Conservation (phyloP, 53 echinoderm and acorn worm genomes). For the Hippasteria phrygiana region DNA sequence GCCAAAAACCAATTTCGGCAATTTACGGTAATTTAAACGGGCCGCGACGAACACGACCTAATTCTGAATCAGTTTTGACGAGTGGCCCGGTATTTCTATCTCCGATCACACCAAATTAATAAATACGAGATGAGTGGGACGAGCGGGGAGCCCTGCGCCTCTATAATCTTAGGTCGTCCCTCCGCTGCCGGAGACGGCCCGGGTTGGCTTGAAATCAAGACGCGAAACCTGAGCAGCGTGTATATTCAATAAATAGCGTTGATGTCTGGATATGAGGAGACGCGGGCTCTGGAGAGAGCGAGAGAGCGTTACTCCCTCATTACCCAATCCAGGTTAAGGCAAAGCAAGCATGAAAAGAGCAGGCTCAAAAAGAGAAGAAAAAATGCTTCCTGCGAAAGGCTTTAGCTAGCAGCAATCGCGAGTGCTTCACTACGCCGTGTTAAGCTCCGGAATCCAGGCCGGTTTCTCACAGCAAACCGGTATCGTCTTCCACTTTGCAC, state of each 20-base stretch:
- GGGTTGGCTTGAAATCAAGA: slow-evolving; percentile 41
- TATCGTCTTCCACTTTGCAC: slow-evolving; percentile 66
- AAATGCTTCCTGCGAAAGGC: not conserved
- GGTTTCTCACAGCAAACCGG: slow-evolving; percentile 30
- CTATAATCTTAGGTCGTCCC: not conserved
- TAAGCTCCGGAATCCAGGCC: slow-evolving; percentile 48
- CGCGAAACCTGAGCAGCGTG: slow-evolving; percentile 43
- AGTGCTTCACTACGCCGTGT: slow-evolving; percentile 22
- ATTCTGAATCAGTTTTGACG: slow-evolving; percentile 21
- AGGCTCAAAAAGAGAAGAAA: not conserved
- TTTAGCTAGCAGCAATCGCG: not conserved
- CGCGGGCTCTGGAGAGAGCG: not conserved
- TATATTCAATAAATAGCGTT: slow-evolving; percentile 63
- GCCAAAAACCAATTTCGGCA: slow-evolving; percentile 64
- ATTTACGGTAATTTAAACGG: slow-evolving; percentile 64
- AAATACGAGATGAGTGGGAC: slow-evolving; percentile 25
- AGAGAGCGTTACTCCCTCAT: slow-evolving; percentile 51
- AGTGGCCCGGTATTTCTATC: slow-evolving; percentile 45
- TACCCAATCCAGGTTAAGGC: slow-evolving; percentile 23
- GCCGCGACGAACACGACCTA: slow-evolving; percentile 48
- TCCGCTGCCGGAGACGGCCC: not conserved
- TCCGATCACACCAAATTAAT: slow-evolving; percentile 60
- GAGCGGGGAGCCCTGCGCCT: not conserved
- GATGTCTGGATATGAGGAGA: slow-evolving; percentile 40
- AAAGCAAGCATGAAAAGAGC: not conserved